These are phyloP conservation scores for Pheosia tremula DNA, from an alignment of 2,888 invertebrate species.

Conservation along the genomic window DNA sequence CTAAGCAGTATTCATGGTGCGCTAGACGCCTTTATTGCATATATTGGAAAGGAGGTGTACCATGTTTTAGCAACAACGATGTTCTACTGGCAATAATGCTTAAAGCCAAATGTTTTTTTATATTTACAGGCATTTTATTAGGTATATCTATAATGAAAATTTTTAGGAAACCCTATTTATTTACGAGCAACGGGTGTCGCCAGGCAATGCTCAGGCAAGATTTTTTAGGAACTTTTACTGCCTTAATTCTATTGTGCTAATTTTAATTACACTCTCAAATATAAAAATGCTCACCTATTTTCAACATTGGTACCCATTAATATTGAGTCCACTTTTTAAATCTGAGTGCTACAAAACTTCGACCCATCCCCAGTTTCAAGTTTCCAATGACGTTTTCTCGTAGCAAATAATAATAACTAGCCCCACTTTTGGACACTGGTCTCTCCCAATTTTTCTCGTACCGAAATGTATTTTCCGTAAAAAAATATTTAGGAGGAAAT, in stretches of 20 bases:
- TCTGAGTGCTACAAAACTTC: background rate
- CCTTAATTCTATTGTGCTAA: too few relatives aligned
- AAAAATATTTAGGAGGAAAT: background rate
- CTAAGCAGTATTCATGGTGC: background rate
- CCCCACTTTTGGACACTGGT: too few relatives aligned
- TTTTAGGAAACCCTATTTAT: too few relatives aligned
- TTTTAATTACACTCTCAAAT: too few relatives aligned
- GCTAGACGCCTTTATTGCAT: background rate
- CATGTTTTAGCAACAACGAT: background rate
- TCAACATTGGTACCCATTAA: too few relatives aligned
- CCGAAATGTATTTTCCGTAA: too few relatives aligned
- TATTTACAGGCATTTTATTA: background rate
- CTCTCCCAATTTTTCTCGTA: too few relatives aligned
- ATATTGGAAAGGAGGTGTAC: background rate
- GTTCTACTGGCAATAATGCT: background rate
- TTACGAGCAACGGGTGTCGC: background rate
- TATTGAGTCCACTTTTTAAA: background rate
- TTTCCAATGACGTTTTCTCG: background rate
- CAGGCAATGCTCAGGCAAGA: background rate
- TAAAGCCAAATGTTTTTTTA: background rate
- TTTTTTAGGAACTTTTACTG: too few relatives aligned
- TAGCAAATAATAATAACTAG: background rate
- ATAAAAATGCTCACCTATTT: too few relatives aligned
- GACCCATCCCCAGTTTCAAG: background rate
- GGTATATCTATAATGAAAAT: background rate